Percentiles rank a stretch among this genome's conserved stretches.
Evolutionary conservation across 2,113 vertebrate genomes (phyloP).

Genomic region (Tympanuchus pallidicinctus): DNA sequence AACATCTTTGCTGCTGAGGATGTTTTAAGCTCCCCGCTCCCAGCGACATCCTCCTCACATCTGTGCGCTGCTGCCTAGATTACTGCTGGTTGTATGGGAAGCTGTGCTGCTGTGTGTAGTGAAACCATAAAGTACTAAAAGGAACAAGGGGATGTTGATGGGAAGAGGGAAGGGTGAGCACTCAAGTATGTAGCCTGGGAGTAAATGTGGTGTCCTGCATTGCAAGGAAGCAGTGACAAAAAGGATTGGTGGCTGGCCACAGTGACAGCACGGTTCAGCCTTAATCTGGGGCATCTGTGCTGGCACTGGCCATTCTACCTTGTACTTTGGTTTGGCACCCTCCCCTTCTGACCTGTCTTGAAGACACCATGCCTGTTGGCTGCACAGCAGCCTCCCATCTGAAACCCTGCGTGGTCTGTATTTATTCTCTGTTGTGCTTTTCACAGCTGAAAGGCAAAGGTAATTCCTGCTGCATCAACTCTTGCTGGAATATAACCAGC

Average conservation of each 20-base stretch:
- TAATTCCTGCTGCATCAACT: background rate
- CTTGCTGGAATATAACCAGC: background rate
- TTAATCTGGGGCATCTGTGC: background rate
- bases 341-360: background rate
- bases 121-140: background rate
- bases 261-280: fast-evolving
- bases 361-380: background rate
- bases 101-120: background rate
- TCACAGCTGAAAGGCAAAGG: background rate
- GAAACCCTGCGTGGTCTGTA: fast-evolving
- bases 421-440: background rate
- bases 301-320: background rate
- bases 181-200: background rate
- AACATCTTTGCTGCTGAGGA: background rate
- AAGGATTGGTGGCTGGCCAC: background rate
- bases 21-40: background rate
- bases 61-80: background rate
- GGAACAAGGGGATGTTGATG: background rate
- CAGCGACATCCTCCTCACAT: fast-evolving
- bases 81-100: fast-evolving
- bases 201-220: background rate
- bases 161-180: background rate
- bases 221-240: background rate
- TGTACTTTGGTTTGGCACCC: fast-evolving
- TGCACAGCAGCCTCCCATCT: background rate